Evolutionary conservation across 2,113 vertebrate genomes (phyloP), one percentile per base, ranked within the genome.

Genomic region (Urocolius indicus): DNA sequence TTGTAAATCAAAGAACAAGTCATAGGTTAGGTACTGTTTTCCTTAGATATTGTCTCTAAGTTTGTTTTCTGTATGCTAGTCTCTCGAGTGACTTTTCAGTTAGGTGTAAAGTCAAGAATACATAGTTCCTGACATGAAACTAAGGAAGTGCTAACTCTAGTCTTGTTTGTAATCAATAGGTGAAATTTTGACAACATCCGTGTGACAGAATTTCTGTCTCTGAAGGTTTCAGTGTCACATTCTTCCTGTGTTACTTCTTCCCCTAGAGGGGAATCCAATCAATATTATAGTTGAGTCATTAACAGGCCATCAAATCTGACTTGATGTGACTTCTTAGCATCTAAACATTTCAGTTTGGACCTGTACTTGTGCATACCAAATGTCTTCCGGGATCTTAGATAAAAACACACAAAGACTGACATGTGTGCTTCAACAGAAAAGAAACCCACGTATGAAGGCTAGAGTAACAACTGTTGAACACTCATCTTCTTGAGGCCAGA

Each of bases 1-100:
- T 38, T 91, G 94, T 96, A 96, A 97, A 97, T 96, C 90, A 93
- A 88, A 92, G 88, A 96, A 84, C 95, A 65, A 95, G 88, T 95
- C 96, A 96, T 88, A 96, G 94, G 93, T 95, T 95, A 93, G 86
- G 83, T 75, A 46, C 86, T 96, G 88, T 96, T 96, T 96, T 96
- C 88, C 95, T 89, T 94, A 77, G 94, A 96, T 94, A 94, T 41
- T 93, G 93, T 97, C 88, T 96, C 92, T 29, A 94, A 41, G 95
- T 94, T 97, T 95, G 73, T 90, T 85, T 80, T 93, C 82, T 84
- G 26, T 78, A 5, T 78, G 30, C 36, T 65, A 5, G 72, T 80
- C 26, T 61, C 17, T 67, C 13, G 8, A 72, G 41, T 75, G 85
- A 68, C 61, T 78, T 86, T 93, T 84, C 65, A 58, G 22, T 65